Evolutionary conservation across 2,888 invertebrate genomes (phyloP).

Genomic region (Sylvicola fuscatus): DNA sequence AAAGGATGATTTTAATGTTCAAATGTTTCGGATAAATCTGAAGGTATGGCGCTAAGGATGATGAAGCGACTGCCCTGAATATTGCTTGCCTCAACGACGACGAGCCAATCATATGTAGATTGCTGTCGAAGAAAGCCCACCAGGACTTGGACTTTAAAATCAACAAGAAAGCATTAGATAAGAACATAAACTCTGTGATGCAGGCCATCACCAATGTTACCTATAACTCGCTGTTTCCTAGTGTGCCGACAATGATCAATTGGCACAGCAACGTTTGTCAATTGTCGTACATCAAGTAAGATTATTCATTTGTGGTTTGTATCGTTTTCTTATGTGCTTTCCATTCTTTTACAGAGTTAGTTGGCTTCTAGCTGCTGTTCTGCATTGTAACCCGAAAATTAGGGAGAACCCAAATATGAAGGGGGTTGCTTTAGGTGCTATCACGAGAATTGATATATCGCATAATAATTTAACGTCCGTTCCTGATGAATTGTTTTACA

Average conservation of each 20-base stretch:
- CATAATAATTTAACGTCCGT: slow-evolving; percentile 64
- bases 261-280: slow-evolving; percentile 64
- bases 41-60: slow-evolving; percentile 64
- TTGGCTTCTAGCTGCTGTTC: slow-evolving; percentile 69
- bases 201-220: slow-evolving; percentile 43
- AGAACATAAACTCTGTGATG: slow-evolving; percentile 15
- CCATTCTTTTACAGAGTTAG: slow-evolving; percentile 32
- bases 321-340: too few species aligned
- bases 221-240: slow-evolving; percentile 62
- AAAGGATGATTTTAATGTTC: neutral
- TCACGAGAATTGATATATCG: slow-evolving; percentile 85
- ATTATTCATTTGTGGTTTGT: too few species aligned
- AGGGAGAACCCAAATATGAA: slow-evolving; percentile 43
- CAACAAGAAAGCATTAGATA: slow-evolving; percentile 60
- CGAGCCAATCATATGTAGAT: slow-evolving; percentile 51
- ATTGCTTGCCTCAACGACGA: slow-evolving; percentile 56
- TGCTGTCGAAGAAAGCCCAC: slow-evolving; percentile 74
- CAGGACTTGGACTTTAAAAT: slow-evolving; percentile 85
- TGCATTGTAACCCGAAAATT: slow-evolving; percentile 67
- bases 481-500: slow-evolving; percentile 63
- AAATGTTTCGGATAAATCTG: neutral
- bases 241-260: slow-evolving; percentile 69
- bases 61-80: slow-evolving; percentile 59
- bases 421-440: slow-evolving; percentile 62
- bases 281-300: slow-evolving; percentile 44